Conservation (phyloP, 2,888 invertebrate species). For the Ecliptopera silaceata region DNA sequence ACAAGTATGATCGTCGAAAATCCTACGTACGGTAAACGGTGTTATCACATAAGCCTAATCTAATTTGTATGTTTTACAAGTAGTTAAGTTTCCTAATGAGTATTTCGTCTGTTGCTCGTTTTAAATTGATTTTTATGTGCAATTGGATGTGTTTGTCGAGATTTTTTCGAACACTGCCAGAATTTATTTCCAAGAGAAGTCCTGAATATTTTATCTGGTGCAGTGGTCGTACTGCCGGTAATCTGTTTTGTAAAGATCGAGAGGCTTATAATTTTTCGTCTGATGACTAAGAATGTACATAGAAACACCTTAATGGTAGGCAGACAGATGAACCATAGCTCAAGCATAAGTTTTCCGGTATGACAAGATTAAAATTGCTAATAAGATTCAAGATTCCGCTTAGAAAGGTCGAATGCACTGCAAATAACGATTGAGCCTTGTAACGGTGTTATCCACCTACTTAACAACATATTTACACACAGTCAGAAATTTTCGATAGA, state of each 20-base stretch:
- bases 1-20: conserved; percentile 39
- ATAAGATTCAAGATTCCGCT: not conserved
- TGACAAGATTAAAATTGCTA: not conserved
- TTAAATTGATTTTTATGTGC: not conserved
- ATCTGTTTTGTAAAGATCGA: too few species aligned
- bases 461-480: too few species aligned
- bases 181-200: too few species aligned
- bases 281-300: conserved; percentile 15
- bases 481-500: too few species aligned
- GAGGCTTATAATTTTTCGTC: too few species aligned
- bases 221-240: too few species aligned
- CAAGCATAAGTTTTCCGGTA: not conserved
- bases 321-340: not conserved
- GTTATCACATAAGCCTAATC: conserved; percentile 31
- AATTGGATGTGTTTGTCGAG: not conserved
- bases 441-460: too few species aligned
- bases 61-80: conserved; percentile 20
- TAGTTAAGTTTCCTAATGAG: conserved; percentile 13
- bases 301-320: not conserved
- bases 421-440: too few species aligned
- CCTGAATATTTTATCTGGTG: too few species aligned
- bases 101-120: not conserved
- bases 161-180: too few species aligned
- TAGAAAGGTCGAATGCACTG: too few species aligned
- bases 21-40: conserved; percentile 40